A percentile compares a stretch with the other conserved stretches of the same genome.
These are phyloP conservation scores for Jordanella pulchra DNA, from an alignment of 2,797 vertebrate species.

Conservation along the genomic window DNA sequence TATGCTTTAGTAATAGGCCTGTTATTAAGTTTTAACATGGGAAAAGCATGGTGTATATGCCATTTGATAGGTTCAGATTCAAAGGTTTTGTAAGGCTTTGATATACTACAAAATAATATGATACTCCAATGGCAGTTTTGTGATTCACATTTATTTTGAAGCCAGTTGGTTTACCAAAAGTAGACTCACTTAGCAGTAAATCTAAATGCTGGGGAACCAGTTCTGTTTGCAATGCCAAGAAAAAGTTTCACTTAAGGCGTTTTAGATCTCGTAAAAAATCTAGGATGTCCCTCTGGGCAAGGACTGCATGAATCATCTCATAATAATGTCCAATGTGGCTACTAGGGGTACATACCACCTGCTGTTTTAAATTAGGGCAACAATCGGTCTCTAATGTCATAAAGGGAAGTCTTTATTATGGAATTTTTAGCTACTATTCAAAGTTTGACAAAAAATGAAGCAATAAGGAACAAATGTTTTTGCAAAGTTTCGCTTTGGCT, in stretches of 20 bases:
- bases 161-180: background rate
- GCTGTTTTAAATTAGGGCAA: conserved; percentile 27
- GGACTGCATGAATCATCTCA: conserved; percentile 50
- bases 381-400: conserved; percentile 14
- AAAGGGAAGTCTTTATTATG: conserved; percentile 55
- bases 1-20: background rate
- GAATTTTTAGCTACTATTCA: conserved; percentile 42
- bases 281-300: conserved; percentile 47
- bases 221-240: conserved; percentile 8
- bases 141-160: background rate
- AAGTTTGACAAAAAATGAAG: conserved; percentile 39
- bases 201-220: conserved; percentile 25
- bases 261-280: conserved; percentile 53
- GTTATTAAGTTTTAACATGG: background rate
- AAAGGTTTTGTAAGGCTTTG: no score
- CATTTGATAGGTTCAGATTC: no score
- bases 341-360: background rate
- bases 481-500: conserved; percentile 65
- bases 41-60: background rate
- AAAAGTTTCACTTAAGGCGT: background rate
- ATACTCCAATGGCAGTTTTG: background rate
- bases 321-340: conserved; percentile 22
- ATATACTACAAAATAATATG: background rate
- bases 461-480: conserved; percentile 47
- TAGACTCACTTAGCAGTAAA: conserved; percentile 1